phyloP scores from a whole-genome alignment of 2,797 vertebrate genomes.

The Graptemys geographica region DNA sequence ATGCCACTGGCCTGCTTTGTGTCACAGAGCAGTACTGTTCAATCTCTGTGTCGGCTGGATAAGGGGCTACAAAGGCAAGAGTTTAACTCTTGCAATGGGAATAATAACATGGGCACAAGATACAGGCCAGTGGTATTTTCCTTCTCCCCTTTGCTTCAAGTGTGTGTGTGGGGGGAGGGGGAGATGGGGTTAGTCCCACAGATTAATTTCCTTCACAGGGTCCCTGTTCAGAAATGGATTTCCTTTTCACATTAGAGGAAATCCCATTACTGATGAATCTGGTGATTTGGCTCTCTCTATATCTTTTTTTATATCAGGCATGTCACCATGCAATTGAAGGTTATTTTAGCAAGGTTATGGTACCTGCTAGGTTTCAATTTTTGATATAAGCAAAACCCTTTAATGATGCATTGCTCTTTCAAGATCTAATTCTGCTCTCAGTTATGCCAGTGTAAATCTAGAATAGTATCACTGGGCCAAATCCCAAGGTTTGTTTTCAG shows the following conservation, averaged over 20 bases:
- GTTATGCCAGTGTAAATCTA: not conserved
- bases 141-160: not conserved
- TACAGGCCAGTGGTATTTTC: not conserved
- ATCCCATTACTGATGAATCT: rapidly evolving
- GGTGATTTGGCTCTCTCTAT: not conserved
- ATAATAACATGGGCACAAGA: not conserved
- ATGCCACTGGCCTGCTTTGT: rapidly evolving
- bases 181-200: not conserved
- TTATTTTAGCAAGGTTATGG: not conserved
- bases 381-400: not conserved
- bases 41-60: not conserved
- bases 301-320: rapidly evolving
- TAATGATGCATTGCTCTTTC: not conserved
- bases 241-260: not conserved
- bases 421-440: not conserved
- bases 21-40: not conserved
- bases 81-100: not conserved
- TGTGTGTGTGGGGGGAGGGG: too few relatives aligned
- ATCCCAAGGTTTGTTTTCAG: not conserved
- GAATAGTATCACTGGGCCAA: not conserved
- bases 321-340: not conserved
- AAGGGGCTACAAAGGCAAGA: not conserved
- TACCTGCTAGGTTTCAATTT: rapidly evolving
- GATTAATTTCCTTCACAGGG: not conserved
- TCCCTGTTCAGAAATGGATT: not conserved